Evolutionary conservation across 2,888 invertebrate species (phyloP).

Genomic region (Heliconius sara): DNA sequence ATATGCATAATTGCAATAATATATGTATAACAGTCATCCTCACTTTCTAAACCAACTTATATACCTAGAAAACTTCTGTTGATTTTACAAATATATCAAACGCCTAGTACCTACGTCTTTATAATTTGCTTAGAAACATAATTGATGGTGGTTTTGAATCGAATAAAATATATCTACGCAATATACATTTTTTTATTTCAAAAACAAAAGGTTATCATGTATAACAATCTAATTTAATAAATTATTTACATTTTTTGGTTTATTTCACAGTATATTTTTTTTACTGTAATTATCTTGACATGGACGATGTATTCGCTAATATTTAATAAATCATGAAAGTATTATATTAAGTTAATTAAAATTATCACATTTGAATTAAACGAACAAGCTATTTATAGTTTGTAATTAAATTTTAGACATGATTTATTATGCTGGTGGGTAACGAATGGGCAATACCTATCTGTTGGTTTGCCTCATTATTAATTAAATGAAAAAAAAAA

Average conservation of each 20-base stretch:
- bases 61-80: too few relatives aligned
- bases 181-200: too few relatives aligned
- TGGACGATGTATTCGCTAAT: background rate
- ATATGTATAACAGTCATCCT: too few relatives aligned
- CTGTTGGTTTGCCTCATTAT: background rate
- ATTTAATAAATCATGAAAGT: conserved; percentile 1
- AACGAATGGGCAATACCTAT: conserved; percentile 3
- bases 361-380: conserved; percentile 45
- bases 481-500: background rate
- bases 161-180: background rate
- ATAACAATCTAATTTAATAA: background rate
- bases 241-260: background rate
- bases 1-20: too few relatives aligned
- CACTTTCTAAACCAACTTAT: too few relatives aligned
- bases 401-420: conserved; percentile 28
- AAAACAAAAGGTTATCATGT: background rate
- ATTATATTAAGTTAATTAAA: conserved; percentile 23
- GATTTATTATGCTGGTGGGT: conserved; percentile 21
- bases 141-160: background rate
- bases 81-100: too few relatives aligned
- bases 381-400: conserved; percentile 18
- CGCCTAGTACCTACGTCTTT: too few relatives aligned
- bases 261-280: background rate
- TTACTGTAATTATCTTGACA: conserved; percentile 7
- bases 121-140: too few relatives aligned